Evolutionary conservation across 92 coral and sea anemone species (phyloP).

Genomic region (Anthopleura xanthogrammica): DNA sequence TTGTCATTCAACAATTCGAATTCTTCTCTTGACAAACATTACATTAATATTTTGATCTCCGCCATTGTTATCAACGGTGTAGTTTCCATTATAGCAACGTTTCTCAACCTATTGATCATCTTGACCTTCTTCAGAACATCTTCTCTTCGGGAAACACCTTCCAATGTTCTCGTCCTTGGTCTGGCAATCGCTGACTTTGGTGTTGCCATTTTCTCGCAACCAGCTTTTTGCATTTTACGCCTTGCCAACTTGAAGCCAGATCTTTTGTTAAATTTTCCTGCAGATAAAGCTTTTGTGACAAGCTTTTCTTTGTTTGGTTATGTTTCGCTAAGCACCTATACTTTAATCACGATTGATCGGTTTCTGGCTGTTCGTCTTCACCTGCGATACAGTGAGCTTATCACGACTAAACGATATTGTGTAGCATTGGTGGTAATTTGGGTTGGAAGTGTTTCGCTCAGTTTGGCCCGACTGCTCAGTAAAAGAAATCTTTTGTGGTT

Average conservation of each 20-base stretch:
- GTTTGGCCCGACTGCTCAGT: neutral
- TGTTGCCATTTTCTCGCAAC: slow-evolving; percentile 4
- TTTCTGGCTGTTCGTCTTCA: slow-evolving; percentile 43
- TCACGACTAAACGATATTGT: slow-evolving; percentile 35
- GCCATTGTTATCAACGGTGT: neutral
- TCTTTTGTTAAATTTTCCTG: neutral
- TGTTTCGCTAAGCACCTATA: neutral
- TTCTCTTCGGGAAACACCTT: neutral
- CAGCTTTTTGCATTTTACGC: neutral
- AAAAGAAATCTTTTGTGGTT: neutral
- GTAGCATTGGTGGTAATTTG: slow-evolving; percentile 7
- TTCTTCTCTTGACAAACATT: neutral
- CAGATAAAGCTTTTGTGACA: slow-evolving; percentile 26
- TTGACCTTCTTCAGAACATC: slow-evolving; percentile 11
- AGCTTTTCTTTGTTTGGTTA: neutral
- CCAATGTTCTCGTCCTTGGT: slow-evolving; percentile 10
- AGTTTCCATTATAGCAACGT: neutral
- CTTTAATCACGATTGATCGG: slow-evolving; percentile 41
- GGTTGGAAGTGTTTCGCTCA: neutral
- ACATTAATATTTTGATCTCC: neutral
- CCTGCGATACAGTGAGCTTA: slow-evolving; percentile 33
- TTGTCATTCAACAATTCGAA: too few species aligned
- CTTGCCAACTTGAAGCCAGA: neutral
- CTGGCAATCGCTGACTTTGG: slow-evolving; percentile 16
- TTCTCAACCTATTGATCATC: slow-evolving; percentile 16